A percentile compares a stretch with the other conserved stretches of the same genome.
Conservation (phyloP, 2,888 invertebrate genomes). For the Herminia tarsipennalis region DNA sequence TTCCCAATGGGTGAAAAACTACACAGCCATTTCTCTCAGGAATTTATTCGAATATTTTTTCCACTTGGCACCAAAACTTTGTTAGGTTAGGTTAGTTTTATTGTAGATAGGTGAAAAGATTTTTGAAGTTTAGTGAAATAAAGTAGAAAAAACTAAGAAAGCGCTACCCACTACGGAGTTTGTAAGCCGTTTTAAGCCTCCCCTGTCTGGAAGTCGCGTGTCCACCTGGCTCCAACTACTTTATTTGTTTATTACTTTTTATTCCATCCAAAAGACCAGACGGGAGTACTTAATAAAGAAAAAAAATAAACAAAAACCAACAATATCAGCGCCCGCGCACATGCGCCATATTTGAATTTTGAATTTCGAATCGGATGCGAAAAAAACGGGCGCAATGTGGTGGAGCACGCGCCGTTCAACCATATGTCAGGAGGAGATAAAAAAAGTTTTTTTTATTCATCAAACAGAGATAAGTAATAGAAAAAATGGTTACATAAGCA, state of each 20-base stretch:
- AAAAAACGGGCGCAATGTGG: slow-evolving; percentile 83
- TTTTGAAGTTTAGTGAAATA: no score
- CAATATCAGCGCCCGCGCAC: slow-evolving; percentile 69
- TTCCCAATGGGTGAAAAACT: no score
- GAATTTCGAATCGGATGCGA: slow-evolving; percentile 82
- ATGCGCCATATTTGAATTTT: slow-evolving; percentile 76
- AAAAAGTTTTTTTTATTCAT: slow-evolving; percentile 74
- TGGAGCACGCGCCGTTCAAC: slow-evolving; percentile 73
- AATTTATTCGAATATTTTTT: no score
- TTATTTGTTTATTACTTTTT: slow-evolving; percentile 61
- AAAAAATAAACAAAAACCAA: slow-evolving; percentile 63
- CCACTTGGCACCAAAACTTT: no score
- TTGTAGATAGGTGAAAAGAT: no score
- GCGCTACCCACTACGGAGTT: no score
- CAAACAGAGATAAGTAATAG: slow-evolving; percentile 76
- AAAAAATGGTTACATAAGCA: slow-evolving; percentile 83
- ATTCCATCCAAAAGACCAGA: slow-evolving; percentile 50
- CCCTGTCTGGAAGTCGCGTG: slow-evolving; percentile 25
- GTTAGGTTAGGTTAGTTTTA: no score
- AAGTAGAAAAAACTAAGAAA: no score
- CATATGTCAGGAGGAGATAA: slow-evolving; percentile 69
- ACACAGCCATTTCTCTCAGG: no score
- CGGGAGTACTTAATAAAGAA: slow-evolving; percentile 59
- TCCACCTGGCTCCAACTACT: slow-evolving; percentile 45
- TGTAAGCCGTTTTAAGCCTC: slow-evolving; percentile 7